Percentiles rank a stretch among this genome's conserved stretches.
Conservation (phyloP, 2,888 invertebrate species). For the Ectemnius continuus region DNA sequence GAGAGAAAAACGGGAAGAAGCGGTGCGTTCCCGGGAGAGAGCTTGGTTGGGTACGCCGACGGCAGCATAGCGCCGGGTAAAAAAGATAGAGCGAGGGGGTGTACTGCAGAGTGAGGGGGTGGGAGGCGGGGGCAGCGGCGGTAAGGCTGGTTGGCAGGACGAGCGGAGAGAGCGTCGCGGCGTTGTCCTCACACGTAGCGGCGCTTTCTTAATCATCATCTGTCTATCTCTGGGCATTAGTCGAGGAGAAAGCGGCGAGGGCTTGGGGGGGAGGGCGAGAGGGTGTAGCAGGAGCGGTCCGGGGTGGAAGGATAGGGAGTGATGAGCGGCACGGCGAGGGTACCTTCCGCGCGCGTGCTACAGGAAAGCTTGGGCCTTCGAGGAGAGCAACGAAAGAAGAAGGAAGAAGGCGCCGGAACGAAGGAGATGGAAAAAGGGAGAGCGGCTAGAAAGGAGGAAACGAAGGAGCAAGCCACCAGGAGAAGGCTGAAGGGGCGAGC, state of each 20-base stretch:
- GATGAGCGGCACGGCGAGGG: neutral
- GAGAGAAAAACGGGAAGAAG: slow-evolving; percentile 33
- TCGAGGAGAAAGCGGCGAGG: slow-evolving; percentile 56
- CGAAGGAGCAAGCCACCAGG: neutral
- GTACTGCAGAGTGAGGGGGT: neutral
- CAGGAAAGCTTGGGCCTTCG: slow-evolving; percentile 18
- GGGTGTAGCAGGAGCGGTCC: slow-evolving; percentile 17
- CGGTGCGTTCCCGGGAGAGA: slow-evolving; percentile 8
- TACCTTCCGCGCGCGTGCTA: slow-evolving; percentile 26
- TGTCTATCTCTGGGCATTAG: slow-evolving; percentile 76
- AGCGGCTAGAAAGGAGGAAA: slow-evolving; percentile 4
- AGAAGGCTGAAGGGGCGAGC: neutral
- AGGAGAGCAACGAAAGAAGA: slow-evolving; percentile 38
- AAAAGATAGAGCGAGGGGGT: slow-evolving; percentile 1
- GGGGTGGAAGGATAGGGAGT: slow-evolving; percentile 1
- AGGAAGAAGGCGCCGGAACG: slow-evolving; percentile 39
- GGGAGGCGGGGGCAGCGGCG: too few relatives aligned
- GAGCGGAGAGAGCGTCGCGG: slow-evolving; percentile 65
- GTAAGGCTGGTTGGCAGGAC: slow-evolving; percentile 15
- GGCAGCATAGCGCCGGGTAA: slow-evolving; percentile 12
- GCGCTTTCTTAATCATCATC: slow-evolving; percentile 78
- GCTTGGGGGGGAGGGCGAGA: slow-evolving; percentile 23
- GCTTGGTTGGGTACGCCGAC: neutral
- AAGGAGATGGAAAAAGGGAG: slow-evolving; percentile 14
- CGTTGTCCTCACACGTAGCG: slow-evolving; percentile 74